Evolutionary conservation across 1,140 invertebrate species (phyloP).

Genomic region (Hydropsyche tenuis): DNA sequence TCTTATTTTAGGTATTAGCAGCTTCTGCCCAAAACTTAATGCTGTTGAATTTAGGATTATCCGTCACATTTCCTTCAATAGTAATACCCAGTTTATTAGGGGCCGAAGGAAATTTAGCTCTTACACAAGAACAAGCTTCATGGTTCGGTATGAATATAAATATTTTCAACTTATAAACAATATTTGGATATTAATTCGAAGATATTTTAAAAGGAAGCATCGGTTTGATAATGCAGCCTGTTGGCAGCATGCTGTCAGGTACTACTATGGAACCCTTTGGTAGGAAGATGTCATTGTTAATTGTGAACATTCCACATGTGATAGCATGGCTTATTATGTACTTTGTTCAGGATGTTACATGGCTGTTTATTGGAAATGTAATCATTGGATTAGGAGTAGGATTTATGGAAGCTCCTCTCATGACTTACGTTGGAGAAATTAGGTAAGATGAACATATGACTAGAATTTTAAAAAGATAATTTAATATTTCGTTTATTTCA

Average conservation of each 20-base stretch:
- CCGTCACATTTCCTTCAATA: constrained; percentile 73
- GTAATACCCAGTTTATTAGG: constrained; percentile 69
- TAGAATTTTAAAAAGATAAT: background rate
- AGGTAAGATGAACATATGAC: constrained; percentile 51
- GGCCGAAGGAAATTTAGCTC: constrained; percentile 58
- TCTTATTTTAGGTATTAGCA: constrained; percentile 55
- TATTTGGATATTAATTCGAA: background rate
- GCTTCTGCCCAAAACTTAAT: constrained; percentile 59
- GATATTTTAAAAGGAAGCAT: constrained; percentile 66
- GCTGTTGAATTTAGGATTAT: constrained; percentile 60
- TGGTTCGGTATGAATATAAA: constrained; percentile 68
- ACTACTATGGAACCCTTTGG: constrained; percentile 70
- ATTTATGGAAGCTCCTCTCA: constrained; percentile 64
- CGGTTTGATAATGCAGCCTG: constrained; percentile 71
- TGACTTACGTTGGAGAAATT: constrained; percentile 65
- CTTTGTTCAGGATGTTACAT: constrained; percentile 60
- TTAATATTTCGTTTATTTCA: constrained; percentile 52
- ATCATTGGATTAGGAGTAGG: constrained; percentile 62
- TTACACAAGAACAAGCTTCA: constrained; percentile 69
- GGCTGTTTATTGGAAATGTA: constrained; percentile 56
- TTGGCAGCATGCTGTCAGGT: constrained; percentile 73
- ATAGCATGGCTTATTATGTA: constrained; percentile 71
- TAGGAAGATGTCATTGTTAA: constrained; percentile 68
- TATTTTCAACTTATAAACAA: background rate
- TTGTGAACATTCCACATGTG: constrained; percentile 72